Percentiles rank a stretch among this genome's conserved stretches.
Evolutionary conservation across 1,140 invertebrate genomes (phyloP).

Genomic region (Tetramorium simillimum): DNA sequence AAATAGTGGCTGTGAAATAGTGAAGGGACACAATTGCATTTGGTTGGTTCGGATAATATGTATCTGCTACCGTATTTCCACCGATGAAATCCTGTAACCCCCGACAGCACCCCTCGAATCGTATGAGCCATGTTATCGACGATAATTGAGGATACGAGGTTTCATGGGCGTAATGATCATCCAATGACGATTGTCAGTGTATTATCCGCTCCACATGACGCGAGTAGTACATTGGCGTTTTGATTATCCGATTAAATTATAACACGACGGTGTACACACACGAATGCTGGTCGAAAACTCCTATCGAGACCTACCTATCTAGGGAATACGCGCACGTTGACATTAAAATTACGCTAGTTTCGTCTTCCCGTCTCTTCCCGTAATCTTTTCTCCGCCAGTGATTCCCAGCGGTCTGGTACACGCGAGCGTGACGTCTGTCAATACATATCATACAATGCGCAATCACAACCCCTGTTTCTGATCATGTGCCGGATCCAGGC

Average conservation of each 20-base stretch:
- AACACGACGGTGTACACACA: background rate
- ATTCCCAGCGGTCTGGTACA: background rate
- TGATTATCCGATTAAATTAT: slow-evolving; percentile 49
- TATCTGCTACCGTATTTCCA: slow-evolving; percentile 31
- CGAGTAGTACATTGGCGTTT: background rate
- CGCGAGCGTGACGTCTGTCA: slow-evolving; percentile 22
- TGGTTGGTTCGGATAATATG: slow-evolving; percentile 6
- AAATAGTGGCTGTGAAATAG: slow-evolving; percentile 3
- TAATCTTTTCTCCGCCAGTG: background rate
- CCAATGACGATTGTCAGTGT: slow-evolving; percentile 72
- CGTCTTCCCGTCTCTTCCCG: background rate
- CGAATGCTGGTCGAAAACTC: background rate
- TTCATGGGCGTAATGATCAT: slow-evolving; percentile 75
- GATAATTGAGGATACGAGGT: slow-evolving; percentile 17
- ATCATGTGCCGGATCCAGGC: slow-evolving; percentile 74
- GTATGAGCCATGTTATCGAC: background rate
- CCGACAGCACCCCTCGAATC: slow-evolving; percentile 8
- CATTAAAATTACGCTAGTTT: background rate
- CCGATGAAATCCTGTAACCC: slow-evolving; percentile 25
- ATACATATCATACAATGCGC: slow-evolving; percentile 52
- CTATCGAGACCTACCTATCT: too few species aligned
- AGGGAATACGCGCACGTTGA: background rate
- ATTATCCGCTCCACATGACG: slow-evolving; percentile 28
- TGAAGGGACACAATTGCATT: slow-evolving; percentile 45
- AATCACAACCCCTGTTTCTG: slow-evolving; percentile 62